Conservation (phyloP, 2,113 vertebrate species). For the Gorsachius goisagi region DNA sequence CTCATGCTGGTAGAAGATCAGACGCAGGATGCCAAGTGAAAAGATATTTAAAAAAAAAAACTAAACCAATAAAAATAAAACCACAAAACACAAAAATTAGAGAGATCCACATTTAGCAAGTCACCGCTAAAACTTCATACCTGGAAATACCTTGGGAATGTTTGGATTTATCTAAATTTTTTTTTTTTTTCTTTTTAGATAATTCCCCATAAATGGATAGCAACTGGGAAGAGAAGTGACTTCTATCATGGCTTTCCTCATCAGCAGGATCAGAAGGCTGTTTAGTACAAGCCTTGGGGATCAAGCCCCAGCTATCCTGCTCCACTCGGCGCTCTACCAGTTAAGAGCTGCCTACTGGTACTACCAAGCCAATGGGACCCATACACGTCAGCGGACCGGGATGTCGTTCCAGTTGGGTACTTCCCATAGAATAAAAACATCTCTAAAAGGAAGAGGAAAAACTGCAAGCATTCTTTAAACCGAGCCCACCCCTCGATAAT, state of each 20-base stretch:
- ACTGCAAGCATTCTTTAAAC: background rate
- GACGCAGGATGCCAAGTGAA: background rate
- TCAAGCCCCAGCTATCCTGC: background rate
- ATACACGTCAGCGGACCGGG: too few relatives aligned
- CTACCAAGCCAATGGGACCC: rapidly evolving
- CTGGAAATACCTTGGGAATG: background rate
- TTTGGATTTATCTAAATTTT: background rate
- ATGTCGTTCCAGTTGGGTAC: background rate
- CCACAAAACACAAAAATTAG: background rate
- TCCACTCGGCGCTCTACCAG: background rate
- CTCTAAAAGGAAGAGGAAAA: background rate
- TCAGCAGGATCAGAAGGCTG: background rate
- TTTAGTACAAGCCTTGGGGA: background rate
- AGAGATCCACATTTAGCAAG: background rate
- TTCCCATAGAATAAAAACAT: background rate
- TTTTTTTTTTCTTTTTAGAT: background rate
- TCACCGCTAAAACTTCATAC: too few relatives aligned
- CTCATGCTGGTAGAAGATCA: background rate
- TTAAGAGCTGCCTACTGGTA: background rate
- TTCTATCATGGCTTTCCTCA: background rate
- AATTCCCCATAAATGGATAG: background rate
- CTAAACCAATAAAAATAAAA: too few relatives aligned
- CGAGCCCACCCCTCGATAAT: background rate
- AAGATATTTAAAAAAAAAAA: background rate
- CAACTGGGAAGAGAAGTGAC: background rate